Conservation (phyloP, 30 jellyfish, hydroid and myxozoan species). For the Nemopilema nomurai region DNA sequence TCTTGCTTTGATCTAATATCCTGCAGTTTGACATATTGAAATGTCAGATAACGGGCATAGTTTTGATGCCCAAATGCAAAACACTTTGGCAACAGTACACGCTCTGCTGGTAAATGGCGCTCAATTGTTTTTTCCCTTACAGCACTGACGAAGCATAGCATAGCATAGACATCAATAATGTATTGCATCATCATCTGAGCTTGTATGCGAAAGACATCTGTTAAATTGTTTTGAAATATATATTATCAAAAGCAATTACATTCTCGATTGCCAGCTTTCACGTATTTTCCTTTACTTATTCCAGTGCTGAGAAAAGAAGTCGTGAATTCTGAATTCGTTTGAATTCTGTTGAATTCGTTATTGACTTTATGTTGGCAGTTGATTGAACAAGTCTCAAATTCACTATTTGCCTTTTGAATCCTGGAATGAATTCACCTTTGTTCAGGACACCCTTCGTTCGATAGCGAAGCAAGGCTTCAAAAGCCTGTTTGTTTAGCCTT, state of each 20-base stretch:
- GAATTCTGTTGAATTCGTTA: slow-evolving; percentile 16
- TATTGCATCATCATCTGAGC: slow-evolving; percentile 26
- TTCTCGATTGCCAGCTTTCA: too few species aligned
- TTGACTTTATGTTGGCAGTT: slow-evolving; percentile 3
- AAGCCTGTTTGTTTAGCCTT: slow-evolving; percentile 39
- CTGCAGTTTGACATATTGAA: slow-evolving; percentile 29
- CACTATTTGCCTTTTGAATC: slow-evolving; percentile 3
- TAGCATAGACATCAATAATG: slow-evolving; percentile 42
- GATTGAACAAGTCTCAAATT: slow-evolving; percentile 14
- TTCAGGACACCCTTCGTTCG: slow-evolving; percentile 4
- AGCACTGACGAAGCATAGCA: slow-evolving; percentile 38
- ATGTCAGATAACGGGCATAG: slow-evolving; percentile 40
- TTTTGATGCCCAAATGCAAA: slow-evolving; percentile 36
- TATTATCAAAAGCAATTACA: too few species aligned
- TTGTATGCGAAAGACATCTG: slow-evolving; percentile 4
- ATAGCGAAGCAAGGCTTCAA: slow-evolving; percentile 36
- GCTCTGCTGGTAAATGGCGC: slow-evolving; percentile 30
- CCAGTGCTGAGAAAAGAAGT: too few species aligned
- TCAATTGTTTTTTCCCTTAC: slow-evolving; percentile 1
- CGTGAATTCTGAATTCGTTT: not conserved
- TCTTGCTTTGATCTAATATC: slow-evolving; percentile 4
- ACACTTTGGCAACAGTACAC: slow-evolving; percentile 10
- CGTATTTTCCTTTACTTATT: too few species aligned
- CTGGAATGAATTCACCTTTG: slow-evolving; percentile 11
- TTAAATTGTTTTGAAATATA: too few species aligned